Evolutionary conservation across 1,140 invertebrate species (phyloP), one percentile per base, ranked within the genome.

Genomic region (Heliconius himera): DNA sequence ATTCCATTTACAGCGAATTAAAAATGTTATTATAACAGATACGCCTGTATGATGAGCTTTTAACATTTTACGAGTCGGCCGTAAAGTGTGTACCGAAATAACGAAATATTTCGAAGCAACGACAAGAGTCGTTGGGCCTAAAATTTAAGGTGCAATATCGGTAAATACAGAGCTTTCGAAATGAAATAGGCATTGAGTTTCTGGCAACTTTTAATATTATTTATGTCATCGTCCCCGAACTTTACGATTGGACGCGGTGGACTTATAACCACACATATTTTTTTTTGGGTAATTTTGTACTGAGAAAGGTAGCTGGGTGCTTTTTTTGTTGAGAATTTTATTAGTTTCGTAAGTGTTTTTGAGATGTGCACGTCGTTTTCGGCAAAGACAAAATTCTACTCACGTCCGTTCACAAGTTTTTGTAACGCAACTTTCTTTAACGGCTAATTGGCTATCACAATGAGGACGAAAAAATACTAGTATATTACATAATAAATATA

Each of bases 171-270:
- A 77, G 46, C 77, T 78, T 82, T 76, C 76, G 66, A 78, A 84
- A 85, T 78, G 82, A 81, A 82, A 84, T 80, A 83, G 77, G 82
- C 83, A 77, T 87, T 78, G 81, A 83, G 82, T 87, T 89, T 88
- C 86, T 89, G 84, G 86, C 83, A 85, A 83, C 81, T 83, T 85
- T 88, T 87, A 84, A 91, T 90, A 92, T 91, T 92, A 92, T 92
- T 92, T 92, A 92, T 91, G 90, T 91, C 91, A 87, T 88, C 89
- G 88, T 89, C 86, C 77, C 85, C 79, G 79, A 82, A 88, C 72
- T 92, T 92, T 88, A 91, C 88, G 91, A 91, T 88, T 86, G 80
- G 84, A 81, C 86, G 83, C 82, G 84, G 87, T 85, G 87, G 83
- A 88, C 89, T 18, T 88, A 90, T 90, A 91, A 90, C 87, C 85